Evolutionary conservation across 1,140 invertebrate species (phyloP).

Genomic region (Drosophila serrata): DNA sequence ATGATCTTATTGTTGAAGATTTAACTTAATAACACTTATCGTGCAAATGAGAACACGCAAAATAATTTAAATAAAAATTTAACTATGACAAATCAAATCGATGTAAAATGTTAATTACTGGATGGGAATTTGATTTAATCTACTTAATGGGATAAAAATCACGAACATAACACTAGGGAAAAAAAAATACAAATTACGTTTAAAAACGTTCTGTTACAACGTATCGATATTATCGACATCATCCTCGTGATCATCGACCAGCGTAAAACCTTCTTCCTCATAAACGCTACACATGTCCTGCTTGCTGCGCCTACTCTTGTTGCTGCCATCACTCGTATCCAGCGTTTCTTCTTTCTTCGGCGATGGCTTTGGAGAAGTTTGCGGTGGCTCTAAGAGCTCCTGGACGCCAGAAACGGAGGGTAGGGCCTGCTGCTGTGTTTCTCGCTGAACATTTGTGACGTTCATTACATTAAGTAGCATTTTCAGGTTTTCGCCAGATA

Average conservation of each 20-base stretch:
- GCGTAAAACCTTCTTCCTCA: constrained; percentile 53
- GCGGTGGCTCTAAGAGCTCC: constrained; percentile 58
- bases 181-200: constrained; percentile 17
- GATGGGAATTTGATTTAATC: neutral
- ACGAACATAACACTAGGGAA: constrained; percentile 37
- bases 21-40: constrained; percentile 79
- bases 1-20: constrained; percentile 81
- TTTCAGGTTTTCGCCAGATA: constrained; percentile 81
- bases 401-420: constrained; percentile 67
- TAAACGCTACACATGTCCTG: neutral
- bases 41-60: constrained; percentile 74
- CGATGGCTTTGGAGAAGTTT: constrained; percentile 25
- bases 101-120: constrained; percentile 20
- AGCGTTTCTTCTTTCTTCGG: constrained; percentile 5
- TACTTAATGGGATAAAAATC: constrained; percentile 20
- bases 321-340: constrained; percentile 37
- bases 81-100: constrained; percentile 65
- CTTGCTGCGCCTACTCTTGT: constrained; percentile 7
- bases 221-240: constrained; percentile 23
- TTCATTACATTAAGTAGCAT: constrained; percentile 66
- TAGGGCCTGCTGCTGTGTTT: constrained; percentile 6
- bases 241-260: constrained; percentile 58
- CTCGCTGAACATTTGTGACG: constrained; percentile 1
- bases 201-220: constrained; percentile 13
- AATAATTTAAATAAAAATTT: constrained; percentile 81